Evolutionary conservation across 2,113 vertebrate genomes (phyloP), one percentile per base, ranked within the genome.

Genomic region (Heloderma charlesbogerti): DNA sequence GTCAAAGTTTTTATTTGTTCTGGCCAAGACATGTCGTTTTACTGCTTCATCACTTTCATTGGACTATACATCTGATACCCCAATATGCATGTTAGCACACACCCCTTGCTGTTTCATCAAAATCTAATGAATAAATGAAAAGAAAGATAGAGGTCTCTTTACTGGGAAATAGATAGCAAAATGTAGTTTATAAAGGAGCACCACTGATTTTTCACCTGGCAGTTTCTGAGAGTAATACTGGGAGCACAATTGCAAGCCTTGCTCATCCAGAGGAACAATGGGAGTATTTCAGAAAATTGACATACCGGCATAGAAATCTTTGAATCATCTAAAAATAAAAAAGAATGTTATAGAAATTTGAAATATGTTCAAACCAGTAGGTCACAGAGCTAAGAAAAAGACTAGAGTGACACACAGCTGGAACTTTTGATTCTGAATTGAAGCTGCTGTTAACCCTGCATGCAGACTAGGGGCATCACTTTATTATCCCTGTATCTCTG

Each of bases 11-110:
- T 92, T 93, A 93, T 93, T 94, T 94, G 91, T 96, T 96, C 94
- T 95, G 94, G 96, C 95, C 93, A 96, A 95, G 93, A 95, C 95
- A 95, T 97, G 96, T 94, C 94, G 94, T 92, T 95, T 95, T 22
- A 94, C 85, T 90, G 71, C 96, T 96, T 95, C 93, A 94, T 96
- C 91, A 90, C 60, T 84, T 95, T 94, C 89, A 90, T 90, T 95
- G 88, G 85, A 88, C 95, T 96, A 91, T 71, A 81, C 37, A 89
- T 81, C 74, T 86, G 43, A 71, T 91, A 78, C 22, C 81, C 81
- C n/a, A 57, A 79, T 79, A 85, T 78, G 29, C 75, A 86, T 51
- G 74, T 84, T 80, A 80, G 60, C 27, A 74, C 29, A 81, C 7
- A 48, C 71, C 43, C 37, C 8, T 22, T 51, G 79, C 45, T 25